Evolutionary conservation across 2,113 vertebrate species (phyloP).

Genomic region (Columba janthina): DNA sequence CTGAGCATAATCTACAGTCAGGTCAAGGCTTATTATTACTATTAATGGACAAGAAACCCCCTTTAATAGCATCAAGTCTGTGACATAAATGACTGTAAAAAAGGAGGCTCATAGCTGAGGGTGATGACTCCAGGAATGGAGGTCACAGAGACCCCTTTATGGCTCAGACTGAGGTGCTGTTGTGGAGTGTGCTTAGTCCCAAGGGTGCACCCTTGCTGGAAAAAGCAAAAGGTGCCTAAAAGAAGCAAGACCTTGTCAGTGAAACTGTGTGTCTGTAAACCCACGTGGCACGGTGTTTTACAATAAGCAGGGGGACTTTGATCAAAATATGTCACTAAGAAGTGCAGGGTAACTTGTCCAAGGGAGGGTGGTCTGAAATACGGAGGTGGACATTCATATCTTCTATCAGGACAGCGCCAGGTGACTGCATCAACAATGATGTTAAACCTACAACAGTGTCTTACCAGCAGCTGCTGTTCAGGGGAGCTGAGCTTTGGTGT

Average conservation of each 20-base stretch:
- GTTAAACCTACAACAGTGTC: neutral
- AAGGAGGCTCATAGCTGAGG: neutral
- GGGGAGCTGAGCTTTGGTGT: neutral
- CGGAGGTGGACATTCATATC: neutral
- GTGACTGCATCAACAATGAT: neutral
- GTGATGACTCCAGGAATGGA: neutral
- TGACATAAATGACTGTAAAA: neutral
- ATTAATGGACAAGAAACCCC: neutral
- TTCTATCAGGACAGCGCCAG: neutral
- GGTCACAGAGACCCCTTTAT: neutral
- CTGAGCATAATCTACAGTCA: neutral
- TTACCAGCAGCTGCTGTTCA: neutral
- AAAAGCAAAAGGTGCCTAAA: neutral
- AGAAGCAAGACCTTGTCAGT: neutral
- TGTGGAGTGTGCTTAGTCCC: neutral
- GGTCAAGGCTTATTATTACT: neutral
- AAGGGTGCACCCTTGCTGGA: neutral
- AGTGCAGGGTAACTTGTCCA: neutral
- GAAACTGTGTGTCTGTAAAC: neutral
- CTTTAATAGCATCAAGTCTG: neutral
- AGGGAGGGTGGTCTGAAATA: neutral
- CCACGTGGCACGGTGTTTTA: rapidly evolving
- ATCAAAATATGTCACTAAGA: neutral
- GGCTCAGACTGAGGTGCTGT: neutral
- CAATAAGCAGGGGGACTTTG: rapidly evolving